Evolutionary conservation across 2,797 vertebrate genomes (phyloP), one percentile per base, ranked within the genome.

Genomic region (Poeciliopsis gracilis): DNA sequence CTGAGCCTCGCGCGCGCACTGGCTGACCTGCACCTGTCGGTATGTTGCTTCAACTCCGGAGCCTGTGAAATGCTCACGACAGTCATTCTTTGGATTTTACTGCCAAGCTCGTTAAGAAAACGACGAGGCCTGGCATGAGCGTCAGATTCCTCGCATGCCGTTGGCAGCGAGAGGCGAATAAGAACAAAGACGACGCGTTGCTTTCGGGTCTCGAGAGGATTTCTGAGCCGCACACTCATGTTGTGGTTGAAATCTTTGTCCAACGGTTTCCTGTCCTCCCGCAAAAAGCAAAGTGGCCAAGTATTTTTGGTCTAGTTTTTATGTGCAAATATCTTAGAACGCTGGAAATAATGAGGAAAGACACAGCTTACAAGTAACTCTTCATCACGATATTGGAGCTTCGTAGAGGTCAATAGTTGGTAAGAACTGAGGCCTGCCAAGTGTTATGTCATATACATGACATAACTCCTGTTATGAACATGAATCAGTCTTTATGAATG

Each of bases 11-110:
- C 63, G 70, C 75, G 28, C 28, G 66, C 79, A 75, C 55, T 67
- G 75, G 77, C 87, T 90, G 85, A 78, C 78, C 78, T 85, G 82
- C 92, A 93, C 86, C 88, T 91, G 91, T 77, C 78, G 89, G 85
- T 87, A 89, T 90, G 87, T 90, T 84, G 80, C 70, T 83, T 79
- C 74, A 85, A 78, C 73, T 76, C 53, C 25, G 75, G 70, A 84
- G 67, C 73, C 86, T 82, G 83, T 87, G 79, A 93, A 93, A 87
- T 46, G 63, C 59, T 91, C 86, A 82, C 89, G 82, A 78, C 81
- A 76, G 75, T 47, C 86, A 87, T 92, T 89, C 87, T 90, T 87
- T 76, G 75, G 81, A 90, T 84, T 38, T 77, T 73, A 81, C 57
- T 80, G 82, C 63, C 79, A 75, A 75, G 72, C 77, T 82, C 63